A percentile compares a stretch with the other conserved stretches of the same genome.
Conservation (phyloP, 2,113 vertebrate genomes). For the Myodes glareolus region DNA sequence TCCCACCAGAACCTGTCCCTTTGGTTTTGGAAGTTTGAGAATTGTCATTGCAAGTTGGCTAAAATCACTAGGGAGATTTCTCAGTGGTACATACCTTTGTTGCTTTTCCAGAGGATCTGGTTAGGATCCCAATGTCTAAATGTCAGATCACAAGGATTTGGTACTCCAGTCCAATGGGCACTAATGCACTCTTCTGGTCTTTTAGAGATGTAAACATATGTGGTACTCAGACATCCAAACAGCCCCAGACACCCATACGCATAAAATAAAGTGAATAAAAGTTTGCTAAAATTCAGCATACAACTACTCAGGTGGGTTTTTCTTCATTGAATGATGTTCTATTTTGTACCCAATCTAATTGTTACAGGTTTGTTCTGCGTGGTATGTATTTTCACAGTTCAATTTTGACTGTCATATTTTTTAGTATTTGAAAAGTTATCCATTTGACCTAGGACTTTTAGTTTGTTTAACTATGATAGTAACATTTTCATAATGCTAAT, state of each 20-base stretch:
- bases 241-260: background rate
- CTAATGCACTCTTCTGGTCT: no score
- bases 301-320: background rate
- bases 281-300: background rate
- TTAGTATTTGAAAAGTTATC: background rate
- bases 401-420: background rate
- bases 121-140: background rate
- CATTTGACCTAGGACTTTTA: background rate
- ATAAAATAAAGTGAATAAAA: background rate
- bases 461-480: background rate
- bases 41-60: background rate
- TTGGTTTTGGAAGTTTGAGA: background rate
- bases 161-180: background rate
- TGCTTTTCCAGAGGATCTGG: background rate
- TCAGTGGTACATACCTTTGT: background rate
- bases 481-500: background rate
- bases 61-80: background rate
- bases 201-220: background rate
- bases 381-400: background rate
- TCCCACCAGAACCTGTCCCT: background rate
- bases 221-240: background rate
- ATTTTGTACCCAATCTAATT: background rate
- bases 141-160: background rate
- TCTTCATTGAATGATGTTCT: background rate
- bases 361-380: background rate